A percentile compares a stretch with the other conserved stretches of the same genome.
phyloP scores from a whole-genome alignment of 2,113 vertebrate genomes.

The Anoura caudifer region DNA sequence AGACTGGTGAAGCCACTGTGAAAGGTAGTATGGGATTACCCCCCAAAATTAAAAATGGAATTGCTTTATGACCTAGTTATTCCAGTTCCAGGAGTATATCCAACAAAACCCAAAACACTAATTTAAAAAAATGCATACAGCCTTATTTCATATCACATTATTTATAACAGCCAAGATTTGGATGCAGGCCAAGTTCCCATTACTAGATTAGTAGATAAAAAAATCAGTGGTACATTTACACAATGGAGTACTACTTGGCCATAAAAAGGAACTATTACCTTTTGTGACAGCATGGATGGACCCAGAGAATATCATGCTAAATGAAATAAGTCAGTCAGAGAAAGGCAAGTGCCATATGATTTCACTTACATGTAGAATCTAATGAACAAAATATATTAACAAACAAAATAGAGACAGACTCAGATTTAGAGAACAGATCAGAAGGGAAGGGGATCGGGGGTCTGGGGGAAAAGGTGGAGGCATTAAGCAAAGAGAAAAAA shows the following conservation, averaged over 20 bases:
- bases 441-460: background rate
- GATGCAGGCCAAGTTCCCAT: background rate
- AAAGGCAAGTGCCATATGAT: background rate
- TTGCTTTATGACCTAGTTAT: background rate
- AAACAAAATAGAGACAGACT: background rate
- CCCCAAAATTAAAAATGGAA: background rate
- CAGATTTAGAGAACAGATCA: background rate
- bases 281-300: background rate
- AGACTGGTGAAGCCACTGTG: background rate
- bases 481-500: background rate
- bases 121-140: background rate
- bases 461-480: background rate
- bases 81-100: background rate
- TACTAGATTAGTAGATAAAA: background rate
- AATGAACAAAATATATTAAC: background rate
- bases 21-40: background rate
- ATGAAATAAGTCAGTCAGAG: background rate
- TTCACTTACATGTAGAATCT: background rate
- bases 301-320: background rate
- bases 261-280: background rate
- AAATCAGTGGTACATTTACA: background rate
- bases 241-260: background rate
- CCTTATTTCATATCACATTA: background rate
- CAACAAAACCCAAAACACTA: background rate
- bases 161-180: background rate